Conservation (phyloP, 23 tunicate species). For the Trididemnum clinides region DNA sequence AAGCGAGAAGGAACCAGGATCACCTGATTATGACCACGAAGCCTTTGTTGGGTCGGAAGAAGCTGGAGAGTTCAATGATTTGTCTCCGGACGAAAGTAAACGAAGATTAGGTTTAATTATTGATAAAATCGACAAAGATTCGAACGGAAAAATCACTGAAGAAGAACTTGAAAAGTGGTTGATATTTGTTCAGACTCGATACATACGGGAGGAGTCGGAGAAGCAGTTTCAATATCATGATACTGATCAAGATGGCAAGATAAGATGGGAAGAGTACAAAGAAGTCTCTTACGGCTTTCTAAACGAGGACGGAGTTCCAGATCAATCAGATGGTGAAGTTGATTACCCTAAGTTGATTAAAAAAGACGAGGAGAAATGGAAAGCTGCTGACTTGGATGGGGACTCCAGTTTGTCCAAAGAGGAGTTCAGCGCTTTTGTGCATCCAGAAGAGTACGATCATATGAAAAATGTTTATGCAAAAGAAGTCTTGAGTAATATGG, state of each 20-base stretch:
- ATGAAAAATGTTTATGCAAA: slow-evolving; percentile 82
- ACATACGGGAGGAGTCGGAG: slow-evolving; percentile 80
- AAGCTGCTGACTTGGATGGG: slow-evolving; percentile 57
- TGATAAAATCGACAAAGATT: slow-evolving; percentile 83
- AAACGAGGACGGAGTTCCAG: slow-evolving; percentile 28
- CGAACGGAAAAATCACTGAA: slow-evolving; percentile 72
- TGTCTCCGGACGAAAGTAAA: slow-evolving; percentile 73
- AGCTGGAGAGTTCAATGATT: slow-evolving; percentile 64
- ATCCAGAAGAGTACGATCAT: slow-evolving; percentile 92
- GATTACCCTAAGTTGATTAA: slow-evolving; percentile 69
- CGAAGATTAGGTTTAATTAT: slow-evolving; percentile 70
- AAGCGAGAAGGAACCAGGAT: slow-evolving; percentile 82
- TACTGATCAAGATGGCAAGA: slow-evolving; percentile 62
- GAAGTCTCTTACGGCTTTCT: slow-evolving; percentile 86
- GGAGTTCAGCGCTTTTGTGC: slow-evolving; percentile 87
- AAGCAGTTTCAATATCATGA: slow-evolving; percentile 71
- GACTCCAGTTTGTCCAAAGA: slow-evolving; percentile 41
- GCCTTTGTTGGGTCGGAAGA: slow-evolving; percentile 87
- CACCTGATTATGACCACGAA: slow-evolving; percentile 87
- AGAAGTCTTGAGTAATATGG: slow-evolving; percentile 90
- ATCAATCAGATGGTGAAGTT: slow-evolving; percentile 37
- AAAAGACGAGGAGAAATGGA: slow-evolving; percentile 67
- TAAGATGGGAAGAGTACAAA: slow-evolving; percentile 94
- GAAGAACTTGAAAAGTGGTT: slow-evolving; percentile 89
- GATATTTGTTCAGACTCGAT: slow-evolving; percentile 70